phyloP scores from a whole-genome alignment of 2,797 vertebrate species.

The Pangasius krempfi region DNA sequence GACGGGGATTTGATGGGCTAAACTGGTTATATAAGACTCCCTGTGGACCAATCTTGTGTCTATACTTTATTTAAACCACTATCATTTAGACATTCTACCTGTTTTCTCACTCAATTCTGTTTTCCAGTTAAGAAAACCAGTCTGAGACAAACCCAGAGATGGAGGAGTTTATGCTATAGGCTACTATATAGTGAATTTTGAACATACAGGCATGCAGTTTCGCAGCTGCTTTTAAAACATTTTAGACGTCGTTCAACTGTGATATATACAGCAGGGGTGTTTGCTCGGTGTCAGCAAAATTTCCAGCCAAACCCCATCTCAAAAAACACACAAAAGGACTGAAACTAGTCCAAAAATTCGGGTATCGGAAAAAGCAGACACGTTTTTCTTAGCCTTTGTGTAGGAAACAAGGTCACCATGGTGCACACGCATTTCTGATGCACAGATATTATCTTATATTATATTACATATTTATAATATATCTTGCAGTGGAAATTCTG shows the following conservation, averaged over 20 bases:
- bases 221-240: not conserved
- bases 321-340: not conserved
- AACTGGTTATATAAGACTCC: slow-evolving; percentile 44
- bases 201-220: not conserved
- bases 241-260: not conserved
- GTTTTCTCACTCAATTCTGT: not conserved
- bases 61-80: slow-evolving; percentile 23
- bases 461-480: not conserved
- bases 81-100: slow-evolving; percentile 12
- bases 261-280: not conserved
- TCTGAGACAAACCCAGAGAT: not conserved
- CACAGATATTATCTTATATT: not conserved
- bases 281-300: not conserved
- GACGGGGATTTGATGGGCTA: slow-evolving; percentile 54
- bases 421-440: not conserved
- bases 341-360: not conserved
- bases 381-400: not conserved
- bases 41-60: slow-evolving; percentile 29
- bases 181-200: not conserved
- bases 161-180: not conserved
- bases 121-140: not conserved
- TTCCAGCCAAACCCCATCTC: not conserved
- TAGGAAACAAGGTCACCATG: not conserved
- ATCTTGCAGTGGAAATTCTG: not conserved
- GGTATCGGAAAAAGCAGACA: not conserved